phyloP scores from a whole-genome alignment of 2,113 vertebrate species.

The Mormyrus lacerda region DNA sequence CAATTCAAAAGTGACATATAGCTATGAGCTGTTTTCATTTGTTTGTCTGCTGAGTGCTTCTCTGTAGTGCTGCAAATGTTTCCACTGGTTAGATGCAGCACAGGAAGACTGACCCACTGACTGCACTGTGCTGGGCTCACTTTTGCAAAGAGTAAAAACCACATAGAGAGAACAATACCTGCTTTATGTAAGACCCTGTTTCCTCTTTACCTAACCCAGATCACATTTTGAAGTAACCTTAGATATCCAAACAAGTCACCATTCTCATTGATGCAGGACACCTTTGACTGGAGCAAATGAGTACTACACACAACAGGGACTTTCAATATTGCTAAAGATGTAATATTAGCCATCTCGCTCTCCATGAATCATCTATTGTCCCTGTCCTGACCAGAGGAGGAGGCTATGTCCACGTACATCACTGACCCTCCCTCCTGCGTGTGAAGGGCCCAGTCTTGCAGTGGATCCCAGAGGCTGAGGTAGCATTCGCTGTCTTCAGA shows the following conservation, averaged over 20 bases:
- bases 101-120: not conserved
- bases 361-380: too few relatives aligned
- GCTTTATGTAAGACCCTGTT: not conserved
- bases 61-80: not conserved
- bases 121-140: not conserved
- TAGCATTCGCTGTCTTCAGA: too few relatives aligned
- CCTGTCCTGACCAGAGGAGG: too few relatives aligned
- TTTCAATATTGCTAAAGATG: not conserved
- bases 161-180: not conserved
- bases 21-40: not conserved
- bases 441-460: too few relatives aligned
- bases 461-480: too few relatives aligned
- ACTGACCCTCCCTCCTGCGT: too few relatives aligned
- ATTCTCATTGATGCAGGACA: not conserved
- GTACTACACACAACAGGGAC: not conserved
- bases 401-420: too few relatives aligned
- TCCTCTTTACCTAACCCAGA: not conserved
- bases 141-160: not conserved
- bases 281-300: not conserved
- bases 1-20: too few relatives aligned
- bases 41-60: not conserved
- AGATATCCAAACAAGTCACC: not conserved
- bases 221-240: not conserved
- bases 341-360: not conserved
- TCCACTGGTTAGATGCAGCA: not conserved